Conservation (phyloP, 2,797 vertebrate genomes). For the Ammospiza maritima region DNA sequence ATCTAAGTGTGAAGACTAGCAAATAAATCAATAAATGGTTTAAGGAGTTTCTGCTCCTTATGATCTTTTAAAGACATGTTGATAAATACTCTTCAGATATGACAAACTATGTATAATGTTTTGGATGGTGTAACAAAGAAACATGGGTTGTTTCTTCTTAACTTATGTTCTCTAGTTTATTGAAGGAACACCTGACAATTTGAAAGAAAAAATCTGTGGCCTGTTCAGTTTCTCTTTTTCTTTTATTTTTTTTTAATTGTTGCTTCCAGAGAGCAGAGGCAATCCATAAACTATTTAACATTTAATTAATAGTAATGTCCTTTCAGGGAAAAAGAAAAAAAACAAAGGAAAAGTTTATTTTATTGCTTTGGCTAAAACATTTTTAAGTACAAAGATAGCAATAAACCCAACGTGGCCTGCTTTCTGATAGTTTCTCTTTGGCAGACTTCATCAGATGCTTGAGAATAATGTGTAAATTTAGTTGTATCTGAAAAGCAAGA, state of each 20-base stretch:
- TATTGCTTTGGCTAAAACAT: background rate
- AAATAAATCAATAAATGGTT: background rate
- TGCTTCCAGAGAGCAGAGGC: background rate
- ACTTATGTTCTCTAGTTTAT: fast-evolving
- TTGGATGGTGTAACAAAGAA: background rate
- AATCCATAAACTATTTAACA: background rate
- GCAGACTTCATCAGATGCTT: background rate
- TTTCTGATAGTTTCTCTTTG: background rate
- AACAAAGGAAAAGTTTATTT: background rate
- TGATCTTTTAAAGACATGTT: background rate
- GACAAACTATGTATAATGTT: background rate
- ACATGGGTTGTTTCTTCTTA: fast-evolving
- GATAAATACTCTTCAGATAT: background rate
- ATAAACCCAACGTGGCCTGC: background rate
- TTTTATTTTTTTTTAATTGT: fast-evolving
- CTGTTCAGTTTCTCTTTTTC: background rate
- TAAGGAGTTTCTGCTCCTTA: background rate
- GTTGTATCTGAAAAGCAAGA: background rate
- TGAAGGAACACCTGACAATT: background rate
- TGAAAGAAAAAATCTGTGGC: background rate
- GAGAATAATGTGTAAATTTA: background rate
- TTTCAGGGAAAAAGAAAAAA: background rate
- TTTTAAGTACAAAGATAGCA: background rate
- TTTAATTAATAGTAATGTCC: background rate
- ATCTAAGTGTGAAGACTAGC: background rate